Percentiles rank a stretch among this genome's conserved stretches.
phyloP scores from a whole-genome alignment of 2,113 vertebrate species.

The Misgurnus mizolepis region DNA sequence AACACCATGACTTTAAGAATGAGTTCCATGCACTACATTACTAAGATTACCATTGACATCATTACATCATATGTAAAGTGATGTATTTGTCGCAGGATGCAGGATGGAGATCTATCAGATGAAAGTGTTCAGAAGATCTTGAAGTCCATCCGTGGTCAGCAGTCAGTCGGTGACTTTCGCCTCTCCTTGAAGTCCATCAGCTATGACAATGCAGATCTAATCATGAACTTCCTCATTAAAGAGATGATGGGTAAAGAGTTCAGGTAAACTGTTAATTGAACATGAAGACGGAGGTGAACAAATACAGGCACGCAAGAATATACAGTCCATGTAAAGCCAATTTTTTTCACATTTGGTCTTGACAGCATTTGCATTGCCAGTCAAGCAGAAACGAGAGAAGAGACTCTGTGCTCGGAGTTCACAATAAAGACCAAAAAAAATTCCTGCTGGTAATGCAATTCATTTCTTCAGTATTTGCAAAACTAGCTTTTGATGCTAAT shows the following conservation, averaged over 20 bases:
- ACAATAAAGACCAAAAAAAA: not conserved
- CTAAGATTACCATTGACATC: no score
- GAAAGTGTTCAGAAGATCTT: conserved; percentile 34
- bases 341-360: not conserved
- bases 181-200: conserved; percentile 17
- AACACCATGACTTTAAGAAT: no score
- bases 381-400: conserved; percentile 1
- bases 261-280: not conserved
- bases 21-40: no score
- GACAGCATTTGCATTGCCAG: conserved; percentile 9
- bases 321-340: no score
- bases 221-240: not conserved
- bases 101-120: conserved; percentile 32
- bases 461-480: no score
- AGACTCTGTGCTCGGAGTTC: conserved; percentile 31
- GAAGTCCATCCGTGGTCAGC: conserved; percentile 4
- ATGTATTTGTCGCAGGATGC: not conserved
- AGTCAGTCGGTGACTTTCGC: conserved; percentile 18
- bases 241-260: not conserved
- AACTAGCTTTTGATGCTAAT: no score
- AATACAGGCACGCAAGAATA: not conserved
- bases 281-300: no score
- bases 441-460: conserved; percentile 8
- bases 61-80: not conserved
- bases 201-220: not conserved